Conservation (phyloP, 2,113 vertebrate genomes). For the Pollachius pollachius region DNA sequence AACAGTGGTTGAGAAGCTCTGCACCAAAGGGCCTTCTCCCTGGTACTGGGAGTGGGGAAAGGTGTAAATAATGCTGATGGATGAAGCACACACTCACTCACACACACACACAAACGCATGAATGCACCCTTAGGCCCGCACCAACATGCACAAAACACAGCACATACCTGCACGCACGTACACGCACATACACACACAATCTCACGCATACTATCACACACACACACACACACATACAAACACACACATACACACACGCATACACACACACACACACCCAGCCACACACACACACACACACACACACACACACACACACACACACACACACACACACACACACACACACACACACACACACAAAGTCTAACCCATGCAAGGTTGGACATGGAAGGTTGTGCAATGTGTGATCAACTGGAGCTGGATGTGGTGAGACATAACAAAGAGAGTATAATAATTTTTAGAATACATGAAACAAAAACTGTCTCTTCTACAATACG, state of each 20-base stretch:
- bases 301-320: neutral
- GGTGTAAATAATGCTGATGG: constrained; percentile 30
- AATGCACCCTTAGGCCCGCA: neutral
- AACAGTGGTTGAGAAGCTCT: too few relatives aligned
- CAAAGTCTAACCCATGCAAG: too few relatives aligned
- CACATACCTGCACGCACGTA: neutral
- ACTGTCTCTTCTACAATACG: too few relatives aligned
- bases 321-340: too few relatives aligned
- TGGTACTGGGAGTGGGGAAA: neutral
- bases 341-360: too few relatives aligned
- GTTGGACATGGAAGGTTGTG: too few relatives aligned
- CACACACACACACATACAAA: neutral
- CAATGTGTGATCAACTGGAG: too few relatives aligned
- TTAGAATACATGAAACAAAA: too few relatives aligned
- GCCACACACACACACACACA: neutral
- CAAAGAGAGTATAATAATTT: too few relatives aligned
- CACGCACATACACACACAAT: neutral
- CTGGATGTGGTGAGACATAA: too few relatives aligned
- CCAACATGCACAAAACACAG: neutral
- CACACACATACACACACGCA: constrained; percentile 6
- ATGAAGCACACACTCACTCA: constrained; percentile 17
- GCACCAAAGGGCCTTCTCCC: neutral
- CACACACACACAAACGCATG: neutral
- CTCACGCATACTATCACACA: neutral
- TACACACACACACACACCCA: neutral